Base-by-base conservation (phyloP, 2,888 invertebrate species). In the Drosophila merina region DNA sequence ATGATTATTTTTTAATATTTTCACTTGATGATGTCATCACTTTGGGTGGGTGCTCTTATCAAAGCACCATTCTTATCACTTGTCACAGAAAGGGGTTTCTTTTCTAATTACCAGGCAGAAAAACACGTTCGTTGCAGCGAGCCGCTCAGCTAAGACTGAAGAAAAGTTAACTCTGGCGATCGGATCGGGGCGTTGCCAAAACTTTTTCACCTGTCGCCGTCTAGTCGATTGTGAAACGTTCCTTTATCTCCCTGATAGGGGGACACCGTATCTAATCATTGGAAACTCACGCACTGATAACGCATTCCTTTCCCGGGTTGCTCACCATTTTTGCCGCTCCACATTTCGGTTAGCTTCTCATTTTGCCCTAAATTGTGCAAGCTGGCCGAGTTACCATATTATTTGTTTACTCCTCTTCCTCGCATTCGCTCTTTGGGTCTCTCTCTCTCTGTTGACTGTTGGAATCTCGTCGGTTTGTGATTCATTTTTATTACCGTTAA, bases 91-190 rank as follows among this genome's bases (percentile, higher is more conserved):
- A 42, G 44, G 25, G 20, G 9, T n/a, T 54, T 57, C 59, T 8
- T 44, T 9, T 56, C 59, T 59, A 72, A 69, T 69, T 79, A 79
- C 79, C 59, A 64, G 69, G 66, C 66, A 74, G 77, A 74, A 86
- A 72, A 88, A 88, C 67, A 87, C 86, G 88, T 90, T 87, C 79
- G 86, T 78, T 76, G 69, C 78, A 72, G 85, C 76, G 79, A 79
- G 85, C 82, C 84, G 87, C 74, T 80, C 78, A 78, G 73, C 76
- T 86, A 59, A 75, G 82, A 90, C 90, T 90, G 75, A 89, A 87
- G 72, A 76, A 28, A 40, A 49, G 49, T 49, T 40, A 25, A 40
- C 49, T 28, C 30, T 20, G 33, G 12, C 33, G 54, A 38, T 14
- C 67, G 45, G 64, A 64, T 64, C 77, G 80, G 75, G 77, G 80